Base-by-base conservation (phyloP, 2,797 vertebrate species). In the Helarctos malayanus region DNA sequence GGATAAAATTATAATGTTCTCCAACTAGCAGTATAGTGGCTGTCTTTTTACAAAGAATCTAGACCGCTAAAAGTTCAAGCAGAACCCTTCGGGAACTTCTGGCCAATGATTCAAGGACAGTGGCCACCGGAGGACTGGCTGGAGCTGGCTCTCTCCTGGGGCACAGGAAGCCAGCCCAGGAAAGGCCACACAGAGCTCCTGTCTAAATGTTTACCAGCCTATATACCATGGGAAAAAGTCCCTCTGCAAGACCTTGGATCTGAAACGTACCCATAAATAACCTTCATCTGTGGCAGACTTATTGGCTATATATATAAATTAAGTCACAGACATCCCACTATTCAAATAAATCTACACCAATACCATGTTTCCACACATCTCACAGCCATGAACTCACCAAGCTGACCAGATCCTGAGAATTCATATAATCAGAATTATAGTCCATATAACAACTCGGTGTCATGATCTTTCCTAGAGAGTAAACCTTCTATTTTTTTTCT, bases 231-330 rank as follows among this genome's bases (percentile, higher is more conserved):
- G 61, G 83, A 83, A 96, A 79, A 45, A 35, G 47, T 89, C 47
- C 35, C 45, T 82, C 16, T 21, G 8, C 25, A 75, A 92, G 73
- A 92, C 45, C 87, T 25, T 91, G 79, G 49, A 84, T 92, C 82
- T 52, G 47, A 95, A 97, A 61, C 23, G 85, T 59, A 89, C 29
- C 29, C 69, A 87, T 81, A 92, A 96, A 90, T 65, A 86, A 88
- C 41, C 35, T 76, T 38, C 23, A 87, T 35, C 57, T 76, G 29
- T 38, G 38, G 68, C 16, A 35, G 56, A 88, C 21, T 91, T 45
- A 83, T 75, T 27, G 52, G 29, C 45, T 49, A 1, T 83, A n/a
- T n/a, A 47, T 32, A 3, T 71, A 92, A 82, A 92, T 21, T 47
- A 76, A 93, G 56, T 52, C 52, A 68, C 59, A 85, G 23, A 89